A percentile compares a stretch with the other conserved stretches of the same genome.
Evolutionary conservation across 2,888 invertebrate genomes (phyloP).

Genomic region (Plebejus melissa): DNA sequence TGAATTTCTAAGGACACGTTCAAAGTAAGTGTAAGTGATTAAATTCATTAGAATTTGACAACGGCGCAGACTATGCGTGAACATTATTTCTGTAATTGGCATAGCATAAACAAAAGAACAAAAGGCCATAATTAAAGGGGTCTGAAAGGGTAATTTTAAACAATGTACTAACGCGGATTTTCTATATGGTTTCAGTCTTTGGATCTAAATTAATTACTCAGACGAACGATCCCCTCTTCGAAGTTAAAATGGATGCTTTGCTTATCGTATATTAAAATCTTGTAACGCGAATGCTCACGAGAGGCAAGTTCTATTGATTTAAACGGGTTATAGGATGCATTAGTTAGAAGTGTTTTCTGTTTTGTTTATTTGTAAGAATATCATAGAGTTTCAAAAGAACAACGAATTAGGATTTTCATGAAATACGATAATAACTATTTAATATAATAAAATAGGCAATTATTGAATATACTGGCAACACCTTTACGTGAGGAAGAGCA

Average conservation of each 20-base stretch:
- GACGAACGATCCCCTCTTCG: neutral
- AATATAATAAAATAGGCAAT: too few species aligned
- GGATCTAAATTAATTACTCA: constrained; percentile 26
- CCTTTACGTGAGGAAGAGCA: too few species aligned
- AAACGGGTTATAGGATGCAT: neutral
- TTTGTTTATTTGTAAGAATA: too few species aligned
- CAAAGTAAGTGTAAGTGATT: constrained; percentile 41
- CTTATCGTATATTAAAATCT: constrained; percentile 24
- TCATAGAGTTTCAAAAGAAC: neutral
- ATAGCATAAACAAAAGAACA: constrained; percentile 58
- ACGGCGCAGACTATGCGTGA: constrained; percentile 52
- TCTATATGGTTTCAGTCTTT: constrained; percentile 36
- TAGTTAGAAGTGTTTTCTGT: neutral
- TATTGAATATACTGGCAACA: too few species aligned
- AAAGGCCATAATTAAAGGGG: constrained; percentile 57
- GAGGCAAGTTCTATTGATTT: neutral
- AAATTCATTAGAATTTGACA: constrained; percentile 41
- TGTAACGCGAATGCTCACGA: neutral
- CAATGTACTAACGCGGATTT: constrained; percentile 30
- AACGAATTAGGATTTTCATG: neutral
- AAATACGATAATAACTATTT: neutral
- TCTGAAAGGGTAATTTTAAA: constrained; percentile 63
- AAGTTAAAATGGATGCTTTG: constrained; percentile 16
- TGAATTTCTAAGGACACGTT: constrained; percentile 7
- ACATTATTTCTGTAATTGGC: constrained; percentile 70